Percentiles rank a stretch among this genome's conserved stretches.
Conservation (phyloP, 2,888 invertebrate genomes). For the Linnaemya tessellans region DNA sequence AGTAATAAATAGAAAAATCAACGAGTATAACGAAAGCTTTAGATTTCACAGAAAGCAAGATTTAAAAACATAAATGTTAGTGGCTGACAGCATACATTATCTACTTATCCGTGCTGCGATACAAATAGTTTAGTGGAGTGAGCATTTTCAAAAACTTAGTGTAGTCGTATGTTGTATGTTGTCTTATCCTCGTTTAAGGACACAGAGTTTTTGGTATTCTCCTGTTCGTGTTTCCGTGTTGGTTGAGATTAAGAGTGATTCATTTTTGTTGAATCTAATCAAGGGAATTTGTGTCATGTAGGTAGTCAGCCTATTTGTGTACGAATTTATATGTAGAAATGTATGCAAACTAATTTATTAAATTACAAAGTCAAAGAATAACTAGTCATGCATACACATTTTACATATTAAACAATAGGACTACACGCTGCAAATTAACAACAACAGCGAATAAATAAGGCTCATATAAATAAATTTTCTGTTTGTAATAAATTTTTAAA, state of each 20-base stretch:
- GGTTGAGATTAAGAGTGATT: background rate
- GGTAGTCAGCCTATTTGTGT: background rate
- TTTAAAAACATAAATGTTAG: slow-evolving; percentile 26
- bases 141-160: background rate
- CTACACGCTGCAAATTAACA: no score
- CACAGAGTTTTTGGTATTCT: slow-evolving; percentile 27
- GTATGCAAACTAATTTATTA: slow-evolving; percentile 20
- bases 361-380: slow-evolving; percentile 14
- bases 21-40: slow-evolving; percentile 33
- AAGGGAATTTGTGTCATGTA: slow-evolving; percentile 29
- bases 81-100: slow-evolving; percentile 25
- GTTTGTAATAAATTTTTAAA: no score
- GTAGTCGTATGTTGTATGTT: background rate
- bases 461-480: no score
- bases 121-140: background rate
- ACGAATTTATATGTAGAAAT: slow-evolving; percentile 4
- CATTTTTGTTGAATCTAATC: slow-evolving; percentile 4
- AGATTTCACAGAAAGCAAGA: slow-evolving; percentile 9
- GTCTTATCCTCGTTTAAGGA: slow-evolving; percentile 16
- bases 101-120: background rate
- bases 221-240: background rate
- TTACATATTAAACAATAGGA: background rate
- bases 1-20: slow-evolving; percentile 28
- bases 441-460: no score
- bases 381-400: background rate